phyloP scores from a whole-genome alignment of 37 sponge, comb jelly and placozoan genomes.

The Eunapius fragilis region DNA sequence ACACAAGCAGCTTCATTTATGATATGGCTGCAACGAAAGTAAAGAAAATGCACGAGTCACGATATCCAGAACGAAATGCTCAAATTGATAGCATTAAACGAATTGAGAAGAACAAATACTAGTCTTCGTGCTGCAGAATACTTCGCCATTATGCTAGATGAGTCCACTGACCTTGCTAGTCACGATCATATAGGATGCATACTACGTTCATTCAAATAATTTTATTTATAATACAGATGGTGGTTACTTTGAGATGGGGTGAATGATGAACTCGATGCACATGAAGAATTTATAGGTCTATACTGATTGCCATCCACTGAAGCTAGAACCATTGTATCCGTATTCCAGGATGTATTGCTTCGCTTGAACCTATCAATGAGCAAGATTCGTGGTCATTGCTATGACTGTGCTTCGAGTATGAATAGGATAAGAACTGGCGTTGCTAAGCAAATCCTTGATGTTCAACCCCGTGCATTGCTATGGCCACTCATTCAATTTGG shows the following conservation, averaged over 20 bases:
- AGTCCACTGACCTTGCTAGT: conserved; percentile 36
- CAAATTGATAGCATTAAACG: conserved; percentile 17
- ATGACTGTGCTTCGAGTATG: conserved; percentile 59
- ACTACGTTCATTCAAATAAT: no score
- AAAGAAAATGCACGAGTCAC: conserved; percentile 15
- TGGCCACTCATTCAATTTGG: conserved; percentile 62
- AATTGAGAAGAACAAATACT: conserved; percentile 9
- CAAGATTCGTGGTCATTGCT: conserved; percentile 56
- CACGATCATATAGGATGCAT: conserved; percentile 9
- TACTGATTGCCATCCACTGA: conserved; percentile 19
- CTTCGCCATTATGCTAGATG: conserved; percentile 52
- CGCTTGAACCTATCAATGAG: conserved; percentile 35
- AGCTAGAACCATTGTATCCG: conserved; percentile 5
- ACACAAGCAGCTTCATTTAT: not conserved
- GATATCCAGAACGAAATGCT: conserved; percentile 50
- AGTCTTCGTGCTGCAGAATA: conserved; percentile 3
- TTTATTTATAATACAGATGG: conserved; percentile 38
- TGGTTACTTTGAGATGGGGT: conserved; percentile 47
- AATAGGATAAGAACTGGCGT: conserved; percentile 44
- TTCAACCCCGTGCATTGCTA: conserved; percentile 59
- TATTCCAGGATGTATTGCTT: conserved; percentile 41
- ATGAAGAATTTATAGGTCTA: conserved; percentile 55
- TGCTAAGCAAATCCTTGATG: conserved; percentile 49
- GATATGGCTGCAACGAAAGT: conserved; percentile 20
- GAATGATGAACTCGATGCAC: conserved; percentile 33